Conservation (phyloP, 2,888 invertebrate genomes). For the Rhagophthalmus giganteus region DNA sequence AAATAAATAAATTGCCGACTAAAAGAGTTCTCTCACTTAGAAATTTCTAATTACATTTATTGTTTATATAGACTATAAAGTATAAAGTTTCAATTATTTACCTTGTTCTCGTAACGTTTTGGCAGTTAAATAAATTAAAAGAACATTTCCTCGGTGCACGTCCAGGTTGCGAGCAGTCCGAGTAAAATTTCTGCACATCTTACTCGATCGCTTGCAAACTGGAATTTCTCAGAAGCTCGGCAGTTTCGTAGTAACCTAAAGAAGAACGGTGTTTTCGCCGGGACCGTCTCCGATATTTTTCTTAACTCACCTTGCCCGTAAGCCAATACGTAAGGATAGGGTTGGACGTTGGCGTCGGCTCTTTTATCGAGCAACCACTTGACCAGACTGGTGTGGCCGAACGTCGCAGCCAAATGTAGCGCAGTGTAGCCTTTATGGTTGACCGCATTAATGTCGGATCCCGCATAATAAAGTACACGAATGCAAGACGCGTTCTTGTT, state of each 20-base stretch:
- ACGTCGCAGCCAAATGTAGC: slow-evolving; percentile 47
- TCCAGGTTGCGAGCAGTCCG: too few species aligned
- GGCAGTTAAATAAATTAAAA: too few species aligned
- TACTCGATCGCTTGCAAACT: neutral
- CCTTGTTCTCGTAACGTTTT: too few species aligned
- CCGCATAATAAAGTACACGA: slow-evolving; percentile 45
- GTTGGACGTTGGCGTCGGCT: slow-evolving; percentile 32
- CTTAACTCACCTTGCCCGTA: slow-evolving; percentile 8
- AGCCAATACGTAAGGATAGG: slow-evolving; percentile 44
- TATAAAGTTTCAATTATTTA: too few species aligned
- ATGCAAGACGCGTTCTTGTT: slow-evolving; percentile 45
- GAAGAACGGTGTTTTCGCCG: neutral
- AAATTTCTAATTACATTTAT: too few species aligned
- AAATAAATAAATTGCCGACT: too few species aligned
- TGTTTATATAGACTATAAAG: too few species aligned
- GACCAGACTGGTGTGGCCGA: slow-evolving; percentile 45
- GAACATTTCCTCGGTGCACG: too few species aligned
- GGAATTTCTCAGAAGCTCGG: slow-evolving; percentile 1
- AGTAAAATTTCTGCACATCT: too few species aligned
- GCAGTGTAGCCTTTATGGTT: slow-evolving; percentile 43
- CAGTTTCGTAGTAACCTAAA: slow-evolving; percentile 22
- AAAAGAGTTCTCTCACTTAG: too few species aligned
- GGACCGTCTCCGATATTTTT: too few species aligned
- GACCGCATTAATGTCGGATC: slow-evolving; percentile 46
- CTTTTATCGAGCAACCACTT: slow-evolving; percentile 45